phyloP scores from a whole-genome alignment of 2,888 invertebrate genomes.

The Cephus pygmeus region DNA sequence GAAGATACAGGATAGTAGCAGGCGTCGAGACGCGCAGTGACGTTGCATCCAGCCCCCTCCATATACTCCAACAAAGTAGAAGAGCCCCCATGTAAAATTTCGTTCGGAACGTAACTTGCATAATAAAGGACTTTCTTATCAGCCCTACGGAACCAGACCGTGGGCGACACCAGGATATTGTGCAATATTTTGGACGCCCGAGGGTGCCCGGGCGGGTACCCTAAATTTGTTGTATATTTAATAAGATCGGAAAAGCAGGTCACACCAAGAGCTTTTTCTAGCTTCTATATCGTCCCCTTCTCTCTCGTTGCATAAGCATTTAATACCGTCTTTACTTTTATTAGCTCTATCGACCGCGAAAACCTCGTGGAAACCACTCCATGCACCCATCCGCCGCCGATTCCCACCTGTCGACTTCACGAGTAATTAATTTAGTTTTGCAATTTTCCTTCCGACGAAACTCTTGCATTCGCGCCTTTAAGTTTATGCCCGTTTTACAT shows the following conservation, averaged over 20 bases:
- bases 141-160: background rate
- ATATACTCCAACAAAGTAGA: background rate
- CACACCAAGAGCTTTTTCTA: conserved; percentile 19
- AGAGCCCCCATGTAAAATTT: background rate
- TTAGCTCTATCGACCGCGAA: conserved; percentile 38
- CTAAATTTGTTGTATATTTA: conserved; percentile 39
- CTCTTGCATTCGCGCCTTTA: conserved; percentile 26
- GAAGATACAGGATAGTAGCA: background rate
- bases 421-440: conserved; percentile 60
- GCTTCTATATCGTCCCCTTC: background rate
- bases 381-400: conserved; percentile 13
- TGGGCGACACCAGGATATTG: background rate
- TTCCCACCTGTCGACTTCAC: conserved; percentile 34
- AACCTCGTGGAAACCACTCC: background rate
- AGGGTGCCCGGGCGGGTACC: background rate
- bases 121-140: background rate
- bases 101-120: background rate
- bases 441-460: conserved; percentile 51
- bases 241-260: conserved; percentile 35
- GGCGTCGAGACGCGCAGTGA: background rate
- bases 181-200: conserved; percentile 21
- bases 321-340: conserved; percentile 28
- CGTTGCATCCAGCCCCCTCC: background rate
- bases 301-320: conserved; percentile 38
- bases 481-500: background rate